Evolutionary conservation across 2,113 vertebrate species (phyloP).

Genomic region (Corvus cornix): DNA sequence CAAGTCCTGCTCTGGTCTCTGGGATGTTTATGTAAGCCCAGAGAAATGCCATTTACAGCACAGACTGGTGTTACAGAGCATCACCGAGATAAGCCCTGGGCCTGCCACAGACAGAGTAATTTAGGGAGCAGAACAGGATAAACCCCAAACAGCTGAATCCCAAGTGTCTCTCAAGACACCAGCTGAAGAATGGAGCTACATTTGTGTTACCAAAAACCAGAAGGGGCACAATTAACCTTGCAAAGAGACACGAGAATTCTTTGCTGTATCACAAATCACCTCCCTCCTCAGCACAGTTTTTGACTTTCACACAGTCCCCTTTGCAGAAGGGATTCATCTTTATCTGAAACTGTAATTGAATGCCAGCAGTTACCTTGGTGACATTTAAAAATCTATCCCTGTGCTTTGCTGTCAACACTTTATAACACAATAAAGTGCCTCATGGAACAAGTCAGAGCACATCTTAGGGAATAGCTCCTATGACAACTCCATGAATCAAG

Average conservation of each 20-base stretch:
- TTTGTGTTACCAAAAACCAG: not conserved
- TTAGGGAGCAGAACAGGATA: not conserved
- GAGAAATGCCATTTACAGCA: not conserved
- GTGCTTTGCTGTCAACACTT: conserved; percentile 66
- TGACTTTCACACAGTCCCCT: conserved; percentile 40
- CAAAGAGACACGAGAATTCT: conserved; percentile 2
- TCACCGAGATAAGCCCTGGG: not conserved
- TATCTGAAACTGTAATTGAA: conserved; percentile 68
- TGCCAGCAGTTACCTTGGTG: conserved; percentile 72
- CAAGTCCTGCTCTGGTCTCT: not conserved
- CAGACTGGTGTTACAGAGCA: not conserved
- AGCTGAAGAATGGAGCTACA: not conserved
- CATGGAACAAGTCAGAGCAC: conserved; percentile 66
- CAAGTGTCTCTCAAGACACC: not conserved
- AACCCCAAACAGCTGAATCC: not conserved
- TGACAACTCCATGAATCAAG: conserved; percentile 68
- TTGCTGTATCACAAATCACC: not conserved
- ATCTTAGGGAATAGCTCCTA: conserved; percentile 73
- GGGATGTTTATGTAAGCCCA: not conserved
- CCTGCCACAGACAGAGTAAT: not conserved
- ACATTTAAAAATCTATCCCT: conserved; percentile 63
- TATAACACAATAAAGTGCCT: conserved; percentile 61
- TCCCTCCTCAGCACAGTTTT: conserved; percentile 1
- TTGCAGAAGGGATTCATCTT: conserved; percentile 65
- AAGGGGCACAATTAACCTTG: not conserved